Conservation (phyloP, 1,140 invertebrate species). For the Drosophila gunungcola region DNA sequence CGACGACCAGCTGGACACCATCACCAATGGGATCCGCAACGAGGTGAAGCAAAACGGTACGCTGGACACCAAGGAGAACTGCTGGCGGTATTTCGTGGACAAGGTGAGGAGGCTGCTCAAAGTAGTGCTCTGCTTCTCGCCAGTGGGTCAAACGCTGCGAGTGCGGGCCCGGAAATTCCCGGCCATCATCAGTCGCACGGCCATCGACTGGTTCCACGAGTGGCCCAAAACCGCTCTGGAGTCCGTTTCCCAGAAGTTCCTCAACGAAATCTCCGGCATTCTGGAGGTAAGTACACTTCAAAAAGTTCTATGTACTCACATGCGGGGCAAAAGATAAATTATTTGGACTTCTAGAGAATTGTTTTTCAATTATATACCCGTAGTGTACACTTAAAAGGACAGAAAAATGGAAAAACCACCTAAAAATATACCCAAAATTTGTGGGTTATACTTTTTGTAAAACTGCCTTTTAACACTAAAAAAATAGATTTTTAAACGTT, state of each 20-base stretch:
- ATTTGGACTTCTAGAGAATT: no score
- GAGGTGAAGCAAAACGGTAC: conserved; percentile 92
- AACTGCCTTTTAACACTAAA: no score
- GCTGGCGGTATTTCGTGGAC: conserved; percentile 98
- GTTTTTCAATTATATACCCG: no score
- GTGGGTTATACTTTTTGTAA: no score
- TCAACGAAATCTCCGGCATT: conserved; percentile 90
- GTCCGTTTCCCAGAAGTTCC: conserved; percentile 94
- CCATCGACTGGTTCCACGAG: conserved; percentile 98
- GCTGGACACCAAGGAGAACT: conserved; percentile 95
- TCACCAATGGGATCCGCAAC: conserved; percentile 92
- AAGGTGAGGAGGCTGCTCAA: conserved; percentile 91
- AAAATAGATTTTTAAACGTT: no score
- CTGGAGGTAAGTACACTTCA: conserved; percentile 86
- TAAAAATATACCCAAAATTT: no score
- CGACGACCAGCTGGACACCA: conserved; percentile 96
- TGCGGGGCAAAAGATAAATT: background rate
- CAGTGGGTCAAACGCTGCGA: conserved; percentile 94
- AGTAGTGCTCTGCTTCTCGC: conserved; percentile 95
- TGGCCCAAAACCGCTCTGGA: conserved; percentile 96
- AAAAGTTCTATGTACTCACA: no score
- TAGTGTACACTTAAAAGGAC: no score
- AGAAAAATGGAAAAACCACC: no score
- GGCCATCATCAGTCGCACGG: conserved; percentile 95
- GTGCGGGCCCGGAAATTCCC: conserved; percentile 96